Percentiles rank a stretch among this genome's conserved stretches.
Conservation (phyloP, 37 sponge, comb jelly and placozoan genomes). For the Cliona cf. orientalis region DNA sequence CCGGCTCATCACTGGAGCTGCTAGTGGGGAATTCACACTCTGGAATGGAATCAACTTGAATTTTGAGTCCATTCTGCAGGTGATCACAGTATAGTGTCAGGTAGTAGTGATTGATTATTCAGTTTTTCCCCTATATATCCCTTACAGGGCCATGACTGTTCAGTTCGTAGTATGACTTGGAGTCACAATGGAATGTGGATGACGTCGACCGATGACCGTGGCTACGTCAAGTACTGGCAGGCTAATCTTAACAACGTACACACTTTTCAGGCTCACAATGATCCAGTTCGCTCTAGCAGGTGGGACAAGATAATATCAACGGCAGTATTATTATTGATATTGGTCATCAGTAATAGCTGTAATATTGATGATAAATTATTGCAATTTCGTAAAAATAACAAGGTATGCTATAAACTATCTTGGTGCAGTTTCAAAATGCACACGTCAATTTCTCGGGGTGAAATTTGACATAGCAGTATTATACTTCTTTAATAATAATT, state of each 20-base stretch:
- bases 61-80: conserved; percentile 94
- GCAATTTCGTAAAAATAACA: too few species aligned
- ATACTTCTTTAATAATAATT: background rate
- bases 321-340: too few species aligned
- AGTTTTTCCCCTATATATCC: too few species aligned
- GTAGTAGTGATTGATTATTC: background rate
- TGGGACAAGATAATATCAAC: too few species aligned
- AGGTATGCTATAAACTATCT: too few species aligned
- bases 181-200: conserved; percentile 92
- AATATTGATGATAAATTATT: too few species aligned
- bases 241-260: conserved; percentile 96
- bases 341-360: too few species aligned
- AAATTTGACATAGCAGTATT: too few species aligned
- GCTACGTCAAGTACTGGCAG: conserved; percentile 98
- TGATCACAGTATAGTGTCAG: conserved; percentile 3
- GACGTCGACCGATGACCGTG: conserved; percentile 91
- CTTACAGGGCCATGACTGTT: conserved; percentile 90
- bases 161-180: conserved; percentile 92
- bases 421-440: too few species aligned
- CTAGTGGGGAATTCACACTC: conserved; percentile 94
- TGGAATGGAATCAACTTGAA: conserved; percentile 97
- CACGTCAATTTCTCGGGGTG: too few species aligned
- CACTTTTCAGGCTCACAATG: conserved; percentile 93
- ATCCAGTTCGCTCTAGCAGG: conserved; percentile 89
- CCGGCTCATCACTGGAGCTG: conserved; percentile 91